Base-by-base conservation (phyloP, 2,888 invertebrate genomes). In the Diploptera punctata region DNA sequence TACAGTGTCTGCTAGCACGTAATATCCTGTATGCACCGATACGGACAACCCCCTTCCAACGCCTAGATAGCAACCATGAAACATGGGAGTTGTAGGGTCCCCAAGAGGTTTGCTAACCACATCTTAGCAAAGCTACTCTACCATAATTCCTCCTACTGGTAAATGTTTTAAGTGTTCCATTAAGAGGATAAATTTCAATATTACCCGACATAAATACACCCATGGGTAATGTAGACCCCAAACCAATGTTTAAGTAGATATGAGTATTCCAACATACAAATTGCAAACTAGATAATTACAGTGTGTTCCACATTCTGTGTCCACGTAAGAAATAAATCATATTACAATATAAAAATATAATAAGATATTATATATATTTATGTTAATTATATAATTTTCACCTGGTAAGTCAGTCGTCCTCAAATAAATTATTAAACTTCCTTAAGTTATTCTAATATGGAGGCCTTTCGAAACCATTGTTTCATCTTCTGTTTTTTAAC, bases 111-210 rank as follows among this genome's bases (percentile, higher is more conserved):
- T 5, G 10, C 4, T 29, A 57, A 24, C 67, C 67, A 47, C 67
- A 67, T 67, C 67, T 67, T 67, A 47, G 24, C 52, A 57, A 16
- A 57, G 57, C 7, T 21, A 57, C 3, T n/a, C 13, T 16, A 47
- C 38, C 44, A 29, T 60, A 57, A 69, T 57, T 69, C 60, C 38
- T 69, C 18, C 57, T 43, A 43, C 21, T 68, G 57, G 60, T 57
- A 69, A 69, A 60, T 69, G 69, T 60, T 69, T 69, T 43, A 69
- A 60, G 60, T 57, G 54, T 5, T 19, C 43, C 43, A 69, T 54
- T 69, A 69, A 26, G 31, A 24, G 69, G 44, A 54, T 69, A 57
- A 69, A 69, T 69, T 60, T 60, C 57, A 38, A 69, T 69, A 26
- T 60, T 57, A 24, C 38, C 18, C 9, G 57, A 29, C 57, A 57